Base-by-base conservation (phyloP, 2,113 vertebrate species). In the Rostratula benghalensis region DNA sequence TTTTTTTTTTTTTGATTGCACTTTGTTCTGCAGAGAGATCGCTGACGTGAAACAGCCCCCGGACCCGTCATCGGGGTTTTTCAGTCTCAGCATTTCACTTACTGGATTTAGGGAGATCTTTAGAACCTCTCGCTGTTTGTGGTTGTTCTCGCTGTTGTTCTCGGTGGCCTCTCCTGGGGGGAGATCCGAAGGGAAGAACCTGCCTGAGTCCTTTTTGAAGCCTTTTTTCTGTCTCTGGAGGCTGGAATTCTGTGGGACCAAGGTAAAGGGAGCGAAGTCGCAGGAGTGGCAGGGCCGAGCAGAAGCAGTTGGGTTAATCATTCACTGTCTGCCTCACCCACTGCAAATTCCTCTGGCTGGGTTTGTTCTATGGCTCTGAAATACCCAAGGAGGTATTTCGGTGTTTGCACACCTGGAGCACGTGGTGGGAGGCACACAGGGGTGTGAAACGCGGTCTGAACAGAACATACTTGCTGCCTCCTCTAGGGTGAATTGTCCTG, bases 31-130 rank as follows among this genome's bases (percentile, higher is more conserved):
- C 86, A 2, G 19, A 25, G 48, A 28, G 56, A 5, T 21, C 3
- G n/a, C 61, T 19, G 2, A 2, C 3, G 59, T 21, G 75, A 43
- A 70, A 1, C 79, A 27, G 76, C 83, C 75, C 75, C 85, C 51
- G 13, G 10, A 25, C 70, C 3, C 2, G 11, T 2, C 35, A 31
- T 0, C 28, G 73, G 24, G 69, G 31, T 17, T 3, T 60, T 63
- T 79, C 2, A 77, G 73, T 78, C 93, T 89, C 88, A 43, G 90
- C 96, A 89, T 93, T 94, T 97, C 92, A 87, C 46, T 50, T n/a
- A 2, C 37, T 35, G 94, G 20, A 6, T 81, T 92, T 78, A 31
- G 76, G 80, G 80, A 30, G 13, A 8, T 60, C 83, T 74, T 31
- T 20, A 4, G 25, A 60, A 33, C 24, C 37, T 20, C 18, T 30